Base-by-base conservation (phyloP, 2,113 vertebrate species). In the Nothocercus julius region DNA sequence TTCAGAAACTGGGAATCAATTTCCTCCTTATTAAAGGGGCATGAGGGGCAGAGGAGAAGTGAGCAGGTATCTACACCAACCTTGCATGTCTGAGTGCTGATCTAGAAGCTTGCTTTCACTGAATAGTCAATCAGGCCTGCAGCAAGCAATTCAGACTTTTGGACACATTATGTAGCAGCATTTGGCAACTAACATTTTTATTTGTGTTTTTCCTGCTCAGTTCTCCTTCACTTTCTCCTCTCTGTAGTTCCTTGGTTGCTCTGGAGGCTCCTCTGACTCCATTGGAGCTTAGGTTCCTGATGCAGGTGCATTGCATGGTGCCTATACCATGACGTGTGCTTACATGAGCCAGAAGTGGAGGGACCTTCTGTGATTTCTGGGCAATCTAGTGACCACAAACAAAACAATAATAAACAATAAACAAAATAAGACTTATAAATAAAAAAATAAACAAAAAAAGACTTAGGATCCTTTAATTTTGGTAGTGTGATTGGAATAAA, bases 1-100 rank as follows among this genome's bases (percentile, higher is more conserved):
- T 73, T 93, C 56, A 90, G 85, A 91, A 95, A 64, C 2, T 22
- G 30, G 42, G 47, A 91, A 94, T 78, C 38, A 47, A 82, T 93
- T 95, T 92, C 88, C 79, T 68, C 32, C 56, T 68, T 74, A 63
- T 90, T 86, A 68, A 75, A 86, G 45, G 47, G 68, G 32, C 45
- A 54, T 0, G 0, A 83, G 45, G 53, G 56, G 45, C 45, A 90
- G 51, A 77, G 27, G n/a, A 32, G 42, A 75, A 92, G 32, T 4
- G 64, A 81, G 56, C 19, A 54, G 69, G 69, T 75, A 92, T 75
- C 80, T 2, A 1, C n/a, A 34, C n/a, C 64, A 93, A 67, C 51
- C 59, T 77, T 61, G 36, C 1, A 1, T 20, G 13, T 40, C 62
- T 17, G n/a, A 66, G 17, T 24, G n/a, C 40, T 53, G 63, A 32